These are phyloP conservation scores for Cataglyphis rosenhaueri DNA, from an alignment of 2,888 invertebrate species.

Conservation along the genomic window DNA sequence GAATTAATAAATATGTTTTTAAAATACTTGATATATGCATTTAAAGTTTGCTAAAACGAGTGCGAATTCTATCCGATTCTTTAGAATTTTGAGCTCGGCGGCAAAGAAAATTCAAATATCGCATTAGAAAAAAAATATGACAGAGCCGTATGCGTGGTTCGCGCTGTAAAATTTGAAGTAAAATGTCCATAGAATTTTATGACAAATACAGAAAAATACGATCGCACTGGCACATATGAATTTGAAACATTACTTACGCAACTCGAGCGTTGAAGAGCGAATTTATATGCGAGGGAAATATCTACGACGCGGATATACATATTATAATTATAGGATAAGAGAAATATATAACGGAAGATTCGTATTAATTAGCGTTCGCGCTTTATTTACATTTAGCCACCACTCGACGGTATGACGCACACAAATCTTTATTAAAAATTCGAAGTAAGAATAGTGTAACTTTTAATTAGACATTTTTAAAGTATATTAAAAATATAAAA, in stretches of 20 bases:
- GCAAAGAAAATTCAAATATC: slow-evolving; percentile 28
- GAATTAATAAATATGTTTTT: slow-evolving; percentile 16
- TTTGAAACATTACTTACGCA: slow-evolving; percentile 6
- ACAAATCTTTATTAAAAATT: slow-evolving; percentile 12
- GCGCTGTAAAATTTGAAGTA: slow-evolving; percentile 24
- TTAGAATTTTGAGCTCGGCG: slow-evolving; percentile 1
- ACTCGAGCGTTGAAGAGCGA: background rate
- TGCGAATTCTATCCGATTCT: background rate
- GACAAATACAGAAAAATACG: slow-evolving; percentile 27
- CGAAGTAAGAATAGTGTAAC: background rate
- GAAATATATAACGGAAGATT: background rate
- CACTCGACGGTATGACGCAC: background rate
- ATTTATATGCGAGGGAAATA: slow-evolving; percentile 20
- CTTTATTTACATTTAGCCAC: background rate
- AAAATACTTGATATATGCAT: background rate
- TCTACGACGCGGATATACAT: background rate
- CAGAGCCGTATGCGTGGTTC: background rate
- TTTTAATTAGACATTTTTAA: background rate
- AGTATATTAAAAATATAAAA: slow-evolving; percentile 2
- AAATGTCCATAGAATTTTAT: slow-evolving; percentile 25
- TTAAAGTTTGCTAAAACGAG: background rate
- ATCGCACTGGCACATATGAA: background rate
- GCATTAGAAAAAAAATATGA: slow-evolving; percentile 22
- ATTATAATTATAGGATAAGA: background rate
- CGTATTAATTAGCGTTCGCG: slow-evolving; percentile 15